Conservation (phyloP, 2,888 invertebrate species). For the Drosophila antonietae region DNA sequence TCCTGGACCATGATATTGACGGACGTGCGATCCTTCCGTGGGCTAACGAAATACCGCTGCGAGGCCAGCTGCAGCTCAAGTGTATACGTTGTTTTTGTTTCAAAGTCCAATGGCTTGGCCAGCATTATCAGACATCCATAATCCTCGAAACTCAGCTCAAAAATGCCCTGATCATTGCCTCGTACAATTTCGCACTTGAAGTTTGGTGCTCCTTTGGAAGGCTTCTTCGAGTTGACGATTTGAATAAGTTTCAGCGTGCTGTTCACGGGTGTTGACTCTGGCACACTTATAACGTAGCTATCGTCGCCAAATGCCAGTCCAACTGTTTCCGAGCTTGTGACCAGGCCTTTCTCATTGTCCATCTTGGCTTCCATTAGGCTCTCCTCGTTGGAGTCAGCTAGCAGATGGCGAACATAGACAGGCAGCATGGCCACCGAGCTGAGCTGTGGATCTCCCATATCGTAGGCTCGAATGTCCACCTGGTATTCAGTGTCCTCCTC, state of each 20-base stretch:
- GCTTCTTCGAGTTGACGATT: slow-evolving; percentile 84
- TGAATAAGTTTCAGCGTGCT: slow-evolving; percentile 84
- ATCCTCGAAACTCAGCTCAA: slow-evolving; percentile 90
- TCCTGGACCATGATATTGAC: slow-evolving; percentile 93
- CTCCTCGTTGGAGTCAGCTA: slow-evolving; percentile 88
- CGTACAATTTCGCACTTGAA: slow-evolving; percentile 92
- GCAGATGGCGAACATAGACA: slow-evolving; percentile 92
- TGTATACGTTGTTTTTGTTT: slow-evolving; percentile 89
- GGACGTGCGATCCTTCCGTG: slow-evolving; percentile 89
- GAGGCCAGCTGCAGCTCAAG: slow-evolving; percentile 92
- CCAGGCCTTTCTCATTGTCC: slow-evolving; percentile 73
- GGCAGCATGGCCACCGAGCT: slow-evolving; percentile 93
- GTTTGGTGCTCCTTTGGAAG: slow-evolving; percentile 83
- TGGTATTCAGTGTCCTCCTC: slow-evolving; percentile 95
- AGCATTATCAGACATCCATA: slow-evolving; percentile 93
- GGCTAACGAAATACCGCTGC: slow-evolving; percentile 92
- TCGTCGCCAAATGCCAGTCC: slow-evolving; percentile 95
- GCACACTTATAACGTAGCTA: slow-evolving; percentile 92
- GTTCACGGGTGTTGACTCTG: slow-evolving; percentile 87
- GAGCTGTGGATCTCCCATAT: slow-evolving; percentile 93
- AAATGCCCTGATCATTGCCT: slow-evolving; percentile 89
- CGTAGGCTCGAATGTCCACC: slow-evolving; percentile 94
- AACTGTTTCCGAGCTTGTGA: slow-evolving; percentile 81
- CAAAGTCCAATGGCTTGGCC: slow-evolving; percentile 91
- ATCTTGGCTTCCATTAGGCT: slow-evolving; percentile 58